Conservation (phyloP, 2,113 vertebrate species). For the Phyllostomus discolor region DNA sequence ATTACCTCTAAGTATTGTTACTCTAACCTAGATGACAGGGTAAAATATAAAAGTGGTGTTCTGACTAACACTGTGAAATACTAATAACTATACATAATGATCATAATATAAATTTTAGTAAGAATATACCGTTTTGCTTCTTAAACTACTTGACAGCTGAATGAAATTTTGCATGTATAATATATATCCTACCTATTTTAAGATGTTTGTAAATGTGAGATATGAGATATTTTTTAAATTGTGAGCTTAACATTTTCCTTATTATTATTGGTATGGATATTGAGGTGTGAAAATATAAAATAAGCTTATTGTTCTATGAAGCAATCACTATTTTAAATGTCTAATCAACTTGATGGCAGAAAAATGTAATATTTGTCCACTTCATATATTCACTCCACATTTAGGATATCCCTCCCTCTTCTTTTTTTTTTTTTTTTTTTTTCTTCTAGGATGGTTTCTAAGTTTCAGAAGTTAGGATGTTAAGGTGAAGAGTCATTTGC, state of each 20-base stretch:
- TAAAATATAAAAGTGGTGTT: not conserved
- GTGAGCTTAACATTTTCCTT: not conserved
- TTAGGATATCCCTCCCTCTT: fast-evolving
- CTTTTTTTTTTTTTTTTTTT: not conserved
- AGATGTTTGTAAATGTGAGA: not conserved
- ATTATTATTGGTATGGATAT: not conserved
- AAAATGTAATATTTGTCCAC: not conserved
- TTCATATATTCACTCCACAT: not conserved
- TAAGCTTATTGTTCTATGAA: not conserved
- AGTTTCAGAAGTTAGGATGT: not conserved
- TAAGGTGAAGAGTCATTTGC: not conserved
- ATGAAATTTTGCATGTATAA: not conserved
- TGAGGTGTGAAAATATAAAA: not conserved
- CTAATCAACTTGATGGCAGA: not conserved
- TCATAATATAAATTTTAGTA: not conserved
- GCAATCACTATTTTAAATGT: not conserved
- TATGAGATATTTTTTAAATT: not conserved
- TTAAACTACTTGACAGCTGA: not conserved
- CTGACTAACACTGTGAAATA: not conserved
- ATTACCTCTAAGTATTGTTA: not conserved
- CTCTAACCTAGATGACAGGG: not conserved
- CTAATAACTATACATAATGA: not conserved
- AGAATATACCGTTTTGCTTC: not conserved
- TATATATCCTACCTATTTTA: not conserved
- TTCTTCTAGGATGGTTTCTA: not conserved